These are phyloP conservation scores for Gonocerus acuteangulatus DNA, from an alignment of 2,888 invertebrate genomes.

Conservation along the genomic window DNA sequence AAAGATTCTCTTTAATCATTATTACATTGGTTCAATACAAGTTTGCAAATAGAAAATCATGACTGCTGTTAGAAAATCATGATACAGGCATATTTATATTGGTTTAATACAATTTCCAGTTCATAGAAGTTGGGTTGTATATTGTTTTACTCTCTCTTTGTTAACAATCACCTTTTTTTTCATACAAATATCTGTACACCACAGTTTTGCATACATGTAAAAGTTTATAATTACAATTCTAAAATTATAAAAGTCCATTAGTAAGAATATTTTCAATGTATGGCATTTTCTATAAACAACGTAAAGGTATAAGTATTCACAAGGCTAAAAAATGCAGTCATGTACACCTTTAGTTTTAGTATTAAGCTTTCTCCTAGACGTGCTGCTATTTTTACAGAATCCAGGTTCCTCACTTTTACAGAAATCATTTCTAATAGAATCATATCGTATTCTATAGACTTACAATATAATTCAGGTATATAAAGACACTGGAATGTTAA, in stretches of 20 bases:
- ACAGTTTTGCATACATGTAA: neutral
- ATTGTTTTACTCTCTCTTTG: constrained; percentile 4
- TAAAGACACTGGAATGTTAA: constrained; percentile 7
- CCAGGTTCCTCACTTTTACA: neutral
- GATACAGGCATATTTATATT: constrained; percentile 8
- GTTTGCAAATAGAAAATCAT: constrained; percentile 35
- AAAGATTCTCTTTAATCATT: constrained; percentile 22
- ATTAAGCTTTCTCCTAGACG: neutral
- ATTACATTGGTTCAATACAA: constrained; percentile 38
- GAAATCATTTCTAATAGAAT: neutral
- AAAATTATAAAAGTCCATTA: neutral
- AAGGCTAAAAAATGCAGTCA: constrained; percentile 11
- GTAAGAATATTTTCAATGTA: neutral
- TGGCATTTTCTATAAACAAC: too few species aligned
- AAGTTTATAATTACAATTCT: neutral
- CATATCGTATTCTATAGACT: neutral
- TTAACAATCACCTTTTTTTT: constrained; percentile 15
- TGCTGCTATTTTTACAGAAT: neutral
- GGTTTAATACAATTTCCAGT: constrained; percentile 1
- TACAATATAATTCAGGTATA: constrained; percentile 13
- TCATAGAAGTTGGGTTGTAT: constrained; percentile 12
- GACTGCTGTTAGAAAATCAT: constrained; percentile 3
- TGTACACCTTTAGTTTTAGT: constrained; percentile 4
- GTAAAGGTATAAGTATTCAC: too few species aligned
- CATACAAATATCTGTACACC: neutral